Evolutionary conservation across 2,797 vertebrate genomes (phyloP), one percentile per base, ranked within the genome.

Genomic region (Eulemur mongoz): DNA sequence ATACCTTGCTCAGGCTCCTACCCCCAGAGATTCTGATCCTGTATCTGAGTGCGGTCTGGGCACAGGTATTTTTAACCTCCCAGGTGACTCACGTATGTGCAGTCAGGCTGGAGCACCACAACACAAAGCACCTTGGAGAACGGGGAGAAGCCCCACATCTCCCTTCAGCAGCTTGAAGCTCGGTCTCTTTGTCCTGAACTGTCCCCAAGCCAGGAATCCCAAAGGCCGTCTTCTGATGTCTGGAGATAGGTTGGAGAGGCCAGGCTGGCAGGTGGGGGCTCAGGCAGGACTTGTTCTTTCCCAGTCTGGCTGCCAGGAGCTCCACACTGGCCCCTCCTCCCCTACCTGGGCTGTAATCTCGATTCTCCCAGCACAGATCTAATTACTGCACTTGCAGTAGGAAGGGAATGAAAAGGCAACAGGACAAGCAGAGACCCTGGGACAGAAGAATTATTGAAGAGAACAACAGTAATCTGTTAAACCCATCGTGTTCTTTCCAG

Each of bases 361-460:
- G 1, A 96, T 88, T 22, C 50, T 95, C 91, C 89, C 40, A 91
- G 87, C 61, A 14, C 4, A 59, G 13, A 91, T 85, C 93, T 96
- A 93, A 97, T 97, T 92, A 67, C 72, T 59, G 20, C 2, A 52
- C 18, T 92, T 90, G 93, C 83, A 93, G 48, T 30, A 32, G 87
- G 70, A 85, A 96, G 67, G 27, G 61, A 59, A 84, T 94, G 52
- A 89, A 88, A 84, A 92, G 93, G 54, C 81, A 95, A 95, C 0
- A 0, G 96, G 94, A 78, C 89, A 78, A 78, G 84, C 0, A 9
- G 97, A 97, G 90, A 92, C 72, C 82, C 84, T 12, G 0, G 59
- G 82, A 38, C 17, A 96, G 92, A 79, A 59, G 95, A 93, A 83
- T 57, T 90, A 93, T 40, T 90, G 82, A 91, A 84, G 94, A 93